A percentile compares a stretch with the other conserved stretches of the same genome.
These are phyloP conservation scores for Phylloscopus collybita DNA, from an alignment of 2,797 vertebrate species.

Conservation along the genomic window DNA sequence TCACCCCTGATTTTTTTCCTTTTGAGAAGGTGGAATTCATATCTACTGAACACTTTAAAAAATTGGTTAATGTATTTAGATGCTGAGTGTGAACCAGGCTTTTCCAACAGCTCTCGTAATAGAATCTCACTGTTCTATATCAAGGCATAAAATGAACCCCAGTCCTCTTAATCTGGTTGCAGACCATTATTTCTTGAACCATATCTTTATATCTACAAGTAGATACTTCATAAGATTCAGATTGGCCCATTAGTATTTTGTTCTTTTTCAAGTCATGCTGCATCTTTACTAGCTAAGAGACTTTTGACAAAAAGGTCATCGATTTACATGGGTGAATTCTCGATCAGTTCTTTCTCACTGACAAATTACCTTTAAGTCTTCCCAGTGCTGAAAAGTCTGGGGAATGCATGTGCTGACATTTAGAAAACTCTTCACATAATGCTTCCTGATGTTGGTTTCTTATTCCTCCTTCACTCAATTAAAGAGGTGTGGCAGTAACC, in stretches of 20 bases:
- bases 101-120: constrained; percentile 16
- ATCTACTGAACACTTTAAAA: neutral
- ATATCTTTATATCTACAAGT: constrained; percentile 35
- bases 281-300: constrained; percentile 67
- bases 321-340: constrained; percentile 74
- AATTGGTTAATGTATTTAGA: neutral
- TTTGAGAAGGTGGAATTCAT: neutral
- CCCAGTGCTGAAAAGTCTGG: constrained; percentile 45
- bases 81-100: neutral
- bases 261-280: constrained; percentile 60
- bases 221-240: constrained; percentile 38
- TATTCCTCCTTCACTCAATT: constrained; percentile 64
- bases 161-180: neutral
- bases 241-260: constrained; percentile 66
- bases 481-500: constrained; percentile 61
- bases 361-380: constrained; percentile 72
- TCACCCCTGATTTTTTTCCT: neutral
- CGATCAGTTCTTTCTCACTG: constrained; percentile 66
- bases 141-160: constrained; percentile 17
- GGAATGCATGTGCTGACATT: constrained; percentile 67
- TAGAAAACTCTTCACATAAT: constrained; percentile 67
- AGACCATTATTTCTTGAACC: constrained; percentile 40
- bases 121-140: neutral
- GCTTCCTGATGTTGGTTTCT: constrained; percentile 65
- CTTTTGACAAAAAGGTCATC: constrained; percentile 71